A percentile compares a stretch with the other conserved stretches of the same genome.
Conservation (phyloP, 2,797 vertebrate species). For the Crenichthys baileyi region DNA sequence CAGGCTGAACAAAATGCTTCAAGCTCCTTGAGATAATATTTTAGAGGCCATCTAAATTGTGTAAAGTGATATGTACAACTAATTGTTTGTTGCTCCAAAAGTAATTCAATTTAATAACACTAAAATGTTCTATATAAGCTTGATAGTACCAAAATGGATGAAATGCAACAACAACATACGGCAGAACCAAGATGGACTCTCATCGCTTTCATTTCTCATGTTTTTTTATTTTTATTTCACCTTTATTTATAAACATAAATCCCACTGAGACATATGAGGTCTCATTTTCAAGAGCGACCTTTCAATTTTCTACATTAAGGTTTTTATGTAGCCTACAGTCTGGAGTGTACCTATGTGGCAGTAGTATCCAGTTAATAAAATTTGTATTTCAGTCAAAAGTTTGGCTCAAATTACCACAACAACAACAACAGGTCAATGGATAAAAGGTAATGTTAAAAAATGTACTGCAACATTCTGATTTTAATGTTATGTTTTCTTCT, state of each 20-base stretch:
- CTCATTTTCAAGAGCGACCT: too few relatives aligned
- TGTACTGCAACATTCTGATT: too few relatives aligned
- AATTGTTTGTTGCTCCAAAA: constrained; percentile 8
- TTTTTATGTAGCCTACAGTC: too few relatives aligned
- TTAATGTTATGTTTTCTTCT: background rate
- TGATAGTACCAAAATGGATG: background rate
- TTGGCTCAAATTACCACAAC: too few relatives aligned
- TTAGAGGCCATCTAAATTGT: constrained; percentile 15
- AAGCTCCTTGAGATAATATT: constrained; percentile 38
- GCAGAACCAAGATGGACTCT: background rate
- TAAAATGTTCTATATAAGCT: background rate
- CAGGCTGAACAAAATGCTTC: constrained; percentile 44
- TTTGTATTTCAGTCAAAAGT: too few relatives aligned
- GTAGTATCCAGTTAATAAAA: too few relatives aligned
- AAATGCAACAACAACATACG: background rate
- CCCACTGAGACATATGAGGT: too few relatives aligned
- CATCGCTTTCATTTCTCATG: background rate
- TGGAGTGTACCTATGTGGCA: background rate
- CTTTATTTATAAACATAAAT: too few relatives aligned
- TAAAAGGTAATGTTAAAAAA: too few relatives aligned
- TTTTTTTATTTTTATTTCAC: background rate
- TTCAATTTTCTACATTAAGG: background rate
- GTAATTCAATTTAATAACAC: background rate
- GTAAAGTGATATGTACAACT: constrained; percentile 26
- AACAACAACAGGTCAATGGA: too few relatives aligned